A percentile compares a stretch with the other conserved stretches of the same genome.
These are phyloP conservation scores for Styela plicata DNA, from an alignment of 23 tunicate species.

Conservation along the genomic window DNA sequence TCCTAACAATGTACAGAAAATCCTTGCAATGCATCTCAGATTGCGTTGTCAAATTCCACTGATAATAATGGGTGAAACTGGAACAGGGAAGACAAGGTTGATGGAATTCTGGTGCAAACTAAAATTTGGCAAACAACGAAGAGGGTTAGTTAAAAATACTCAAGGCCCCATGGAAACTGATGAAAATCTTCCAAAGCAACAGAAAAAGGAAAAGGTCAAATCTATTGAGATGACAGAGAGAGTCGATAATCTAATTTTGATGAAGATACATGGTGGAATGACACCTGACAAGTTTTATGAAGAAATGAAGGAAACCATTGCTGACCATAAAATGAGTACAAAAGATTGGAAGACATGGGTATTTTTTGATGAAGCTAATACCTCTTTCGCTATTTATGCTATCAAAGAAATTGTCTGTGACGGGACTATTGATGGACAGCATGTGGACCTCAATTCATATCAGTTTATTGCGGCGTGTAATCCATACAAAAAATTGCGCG, in stretches of 20 bases:
- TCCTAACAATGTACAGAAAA: slow-evolving; percentile 50
- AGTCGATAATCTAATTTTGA: slow-evolving; percentile 23
- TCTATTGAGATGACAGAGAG: slow-evolving; percentile 17
- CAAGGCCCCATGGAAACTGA: too few species aligned
- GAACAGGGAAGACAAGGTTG: slow-evolving; percentile 70
- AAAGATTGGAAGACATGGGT: slow-evolving; percentile 20
- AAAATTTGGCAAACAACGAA: too few species aligned
- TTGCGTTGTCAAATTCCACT: slow-evolving; percentile 54
- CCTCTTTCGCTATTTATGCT: slow-evolving; percentile 73
- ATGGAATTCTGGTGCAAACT: slow-evolving; percentile 48
- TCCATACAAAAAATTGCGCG: slow-evolving; percentile 44
- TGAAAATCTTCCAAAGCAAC: too few species aligned
- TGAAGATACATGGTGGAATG: slow-evolving; percentile 62
- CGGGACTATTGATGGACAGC: slow-evolving; percentile 44
- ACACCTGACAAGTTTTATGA: slow-evolving; percentile 38
- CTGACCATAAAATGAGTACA: background rate
- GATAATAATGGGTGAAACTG: slow-evolving; percentile 58
- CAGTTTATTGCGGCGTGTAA: slow-evolving; percentile 59
- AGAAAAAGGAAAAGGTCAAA: too few species aligned
- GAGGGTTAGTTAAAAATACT: too few species aligned
- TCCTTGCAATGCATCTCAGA: slow-evolving; percentile 57
- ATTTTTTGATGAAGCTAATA: slow-evolving; percentile 74
- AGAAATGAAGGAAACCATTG: slow-evolving; percentile 20
- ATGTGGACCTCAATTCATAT: slow-evolving; percentile 2
- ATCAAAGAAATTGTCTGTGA: slow-evolving; percentile 76